Conservation (phyloP, 2,113 vertebrate genomes). For the Scartelaos histophorus region DNA sequence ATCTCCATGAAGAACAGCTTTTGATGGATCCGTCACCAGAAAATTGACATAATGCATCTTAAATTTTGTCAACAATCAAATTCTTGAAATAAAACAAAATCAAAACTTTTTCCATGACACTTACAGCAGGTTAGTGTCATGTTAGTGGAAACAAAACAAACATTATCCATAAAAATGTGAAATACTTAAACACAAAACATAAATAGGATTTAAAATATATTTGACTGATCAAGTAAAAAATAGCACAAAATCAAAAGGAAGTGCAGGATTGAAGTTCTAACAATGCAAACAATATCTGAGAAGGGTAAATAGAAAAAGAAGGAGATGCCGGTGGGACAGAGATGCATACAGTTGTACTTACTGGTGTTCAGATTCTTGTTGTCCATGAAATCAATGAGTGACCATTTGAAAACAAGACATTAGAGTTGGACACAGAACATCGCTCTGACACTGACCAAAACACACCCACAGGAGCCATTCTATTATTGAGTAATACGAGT, state of each 20-base stretch:
- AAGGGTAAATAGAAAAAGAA: slow-evolving; percentile 60
- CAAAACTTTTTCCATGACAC: slow-evolving; percentile 54
- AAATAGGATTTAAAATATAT: slow-evolving; percentile 41
- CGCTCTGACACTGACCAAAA: slow-evolving; percentile 71
- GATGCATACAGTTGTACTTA: slow-evolving; percentile 77
- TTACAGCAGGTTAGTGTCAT: slow-evolving; percentile 18
- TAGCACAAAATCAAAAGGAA: slow-evolving; percentile 43
- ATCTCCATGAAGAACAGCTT: too few species aligned
- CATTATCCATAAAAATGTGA: slow-evolving; percentile 46
- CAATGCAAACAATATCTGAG: slow-evolving; percentile 53
- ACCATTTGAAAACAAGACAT: slow-evolving; percentile 84
- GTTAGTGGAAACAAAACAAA: slow-evolving; percentile 36
- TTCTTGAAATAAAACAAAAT: slow-evolving; percentile 17
- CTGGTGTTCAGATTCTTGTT: slow-evolving; percentile 78
- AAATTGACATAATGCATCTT: too few species aligned
- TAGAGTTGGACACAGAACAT: slow-evolving; percentile 80
- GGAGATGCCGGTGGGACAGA: slow-evolving; percentile 61
- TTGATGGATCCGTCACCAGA: too few species aligned
- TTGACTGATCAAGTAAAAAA: slow-evolving; percentile 45
- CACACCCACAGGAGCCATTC: background rate
- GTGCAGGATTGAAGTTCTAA: slow-evolving; percentile 58
- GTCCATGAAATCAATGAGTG: slow-evolving; percentile 83
- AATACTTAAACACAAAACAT: slow-evolving; percentile 49
- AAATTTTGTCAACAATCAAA: background rate
- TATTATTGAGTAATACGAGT: too few species aligned